phyloP scores from a whole-genome alignment of 2,797 vertebrate genomes.

The Uromys caudimaculatus region DNA sequence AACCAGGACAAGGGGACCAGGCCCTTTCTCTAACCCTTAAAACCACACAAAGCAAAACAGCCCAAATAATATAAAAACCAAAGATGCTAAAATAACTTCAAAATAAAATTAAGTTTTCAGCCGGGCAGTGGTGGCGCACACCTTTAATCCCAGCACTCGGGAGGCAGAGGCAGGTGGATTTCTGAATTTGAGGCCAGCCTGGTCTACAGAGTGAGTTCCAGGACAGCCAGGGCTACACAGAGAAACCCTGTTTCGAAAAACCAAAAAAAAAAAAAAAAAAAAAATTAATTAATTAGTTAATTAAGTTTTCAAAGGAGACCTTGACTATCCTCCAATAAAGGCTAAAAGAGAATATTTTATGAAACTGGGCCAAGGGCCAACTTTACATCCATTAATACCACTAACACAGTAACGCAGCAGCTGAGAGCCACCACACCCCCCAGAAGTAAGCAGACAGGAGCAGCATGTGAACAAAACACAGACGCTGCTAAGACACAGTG shows the following conservation, averaged over 20 bases:
- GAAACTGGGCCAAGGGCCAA: slow-evolving; percentile 58
- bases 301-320: not conserved
- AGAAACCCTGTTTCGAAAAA: too few relatives aligned
- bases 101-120: slow-evolving; percentile 31
- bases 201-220: too few relatives aligned
- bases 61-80: slow-evolving; percentile 37
- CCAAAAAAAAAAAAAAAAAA: too few relatives aligned
- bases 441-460: not conserved
- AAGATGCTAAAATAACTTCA: slow-evolving; percentile 40
- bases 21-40: slow-evolving; percentile 40
- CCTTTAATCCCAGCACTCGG: too few relatives aligned
- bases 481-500: not conserved
- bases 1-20: not conserved
- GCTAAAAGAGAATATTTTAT: slow-evolving; percentile 53
- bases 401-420: not conserved
- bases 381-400: not conserved
- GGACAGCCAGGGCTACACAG: too few relatives aligned
- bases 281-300: too few relatives aligned
- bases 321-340: slow-evolving; percentile 38
- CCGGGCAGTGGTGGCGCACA: too few relatives aligned
- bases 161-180: too few relatives aligned
- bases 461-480: not conserved
- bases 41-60: slow-evolving; percentile 48
- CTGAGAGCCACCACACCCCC: not conserved
- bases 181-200: too few relatives aligned